Conservation (phyloP, 2,888 invertebrate species). For the Actias luna region DNA sequence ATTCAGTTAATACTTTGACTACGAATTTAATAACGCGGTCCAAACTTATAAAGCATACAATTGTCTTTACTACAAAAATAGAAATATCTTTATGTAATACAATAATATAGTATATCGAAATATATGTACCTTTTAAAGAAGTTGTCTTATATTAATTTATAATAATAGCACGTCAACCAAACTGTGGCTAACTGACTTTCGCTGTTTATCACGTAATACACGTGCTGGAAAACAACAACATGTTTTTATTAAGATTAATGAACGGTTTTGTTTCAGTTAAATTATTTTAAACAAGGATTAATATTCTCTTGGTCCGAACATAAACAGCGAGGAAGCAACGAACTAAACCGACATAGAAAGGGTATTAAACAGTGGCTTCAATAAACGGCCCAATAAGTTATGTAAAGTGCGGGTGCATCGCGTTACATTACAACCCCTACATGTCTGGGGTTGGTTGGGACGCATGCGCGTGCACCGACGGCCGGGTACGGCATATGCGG, state of each 20-base stretch:
- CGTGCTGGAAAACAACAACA: conserved; percentile 28
- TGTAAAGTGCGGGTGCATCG: conserved; percentile 80
- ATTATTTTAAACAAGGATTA: conserved; percentile 66
- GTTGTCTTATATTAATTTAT: conserved; percentile 13
- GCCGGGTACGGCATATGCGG: conserved; percentile 80
- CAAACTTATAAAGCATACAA: neutral
- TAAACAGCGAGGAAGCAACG: conserved; percentile 60
- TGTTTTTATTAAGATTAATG: conserved; percentile 63
- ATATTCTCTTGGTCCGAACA: conserved; percentile 55
- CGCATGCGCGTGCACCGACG: conserved; percentile 78
- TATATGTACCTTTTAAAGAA: conserved; percentile 8
- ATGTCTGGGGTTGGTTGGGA: conserved; percentile 53
- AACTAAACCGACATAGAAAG: conserved; percentile 75
- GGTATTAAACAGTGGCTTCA: conserved; percentile 77
- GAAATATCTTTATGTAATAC: neutral
- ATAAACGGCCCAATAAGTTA: conserved; percentile 79
- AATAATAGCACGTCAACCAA: conserved; percentile 16
- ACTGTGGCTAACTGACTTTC: conserved; percentile 14
- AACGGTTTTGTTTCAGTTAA: conserved; percentile 51
- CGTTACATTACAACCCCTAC: conserved; percentile 76
- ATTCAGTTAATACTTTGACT: neutral
- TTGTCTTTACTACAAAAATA: neutral
- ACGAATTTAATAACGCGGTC: neutral
- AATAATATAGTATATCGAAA: neutral
- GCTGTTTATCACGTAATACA: neutral